Evolutionary conservation across 2,888 invertebrate genomes (phyloP).

Genomic region (Drosophila subquinaria): DNA sequence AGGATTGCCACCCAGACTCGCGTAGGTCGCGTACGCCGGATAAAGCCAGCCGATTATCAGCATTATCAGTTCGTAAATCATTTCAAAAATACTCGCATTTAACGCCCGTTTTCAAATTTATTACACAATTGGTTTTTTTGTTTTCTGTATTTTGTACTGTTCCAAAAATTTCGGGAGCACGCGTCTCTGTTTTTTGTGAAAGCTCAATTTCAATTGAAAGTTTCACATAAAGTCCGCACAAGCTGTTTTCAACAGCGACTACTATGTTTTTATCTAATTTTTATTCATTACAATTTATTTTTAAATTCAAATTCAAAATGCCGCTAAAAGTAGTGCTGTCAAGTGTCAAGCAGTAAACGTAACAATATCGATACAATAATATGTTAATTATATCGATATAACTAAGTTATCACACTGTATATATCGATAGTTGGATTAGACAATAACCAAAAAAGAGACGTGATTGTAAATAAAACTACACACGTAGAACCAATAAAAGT

Average conservation of each 20-base stretch:
- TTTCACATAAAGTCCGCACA: neutral
- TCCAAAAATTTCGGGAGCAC: slow-evolving; percentile 42
- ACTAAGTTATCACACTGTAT: too few relatives aligned
- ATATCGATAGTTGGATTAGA: too few relatives aligned
- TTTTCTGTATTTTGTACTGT: slow-evolving; percentile 3
- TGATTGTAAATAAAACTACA: too few relatives aligned
- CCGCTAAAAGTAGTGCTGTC: too few relatives aligned
- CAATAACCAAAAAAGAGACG: too few relatives aligned
- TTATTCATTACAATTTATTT: too few relatives aligned
- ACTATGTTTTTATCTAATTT: neutral
- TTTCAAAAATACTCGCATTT: slow-evolving; percentile 1
- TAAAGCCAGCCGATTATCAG: slow-evolving; percentile 96
- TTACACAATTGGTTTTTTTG: slow-evolving; percentile 9
- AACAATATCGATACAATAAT: too few relatives aligned
- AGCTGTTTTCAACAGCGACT: neutral
- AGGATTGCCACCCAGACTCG: slow-evolving; percentile 97
- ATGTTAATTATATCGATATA: too few relatives aligned
- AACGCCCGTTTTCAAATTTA: slow-evolving; percentile 3
- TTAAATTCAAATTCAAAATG: too few relatives aligned
- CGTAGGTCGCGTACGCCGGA: slow-evolving; percentile 92
- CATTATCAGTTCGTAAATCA: slow-evolving; percentile 41
- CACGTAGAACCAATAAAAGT: too few relatives aligned
- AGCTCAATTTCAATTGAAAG: slow-evolving; percentile 21
- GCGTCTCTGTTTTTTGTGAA: slow-evolving; percentile 24
- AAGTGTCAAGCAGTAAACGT: too few relatives aligned